Evolutionary conservation across 2,113 vertebrate genomes (phyloP), one percentile per base, ranked within the genome.

Genomic region (Chamaetylas fuelleborni): DNA sequence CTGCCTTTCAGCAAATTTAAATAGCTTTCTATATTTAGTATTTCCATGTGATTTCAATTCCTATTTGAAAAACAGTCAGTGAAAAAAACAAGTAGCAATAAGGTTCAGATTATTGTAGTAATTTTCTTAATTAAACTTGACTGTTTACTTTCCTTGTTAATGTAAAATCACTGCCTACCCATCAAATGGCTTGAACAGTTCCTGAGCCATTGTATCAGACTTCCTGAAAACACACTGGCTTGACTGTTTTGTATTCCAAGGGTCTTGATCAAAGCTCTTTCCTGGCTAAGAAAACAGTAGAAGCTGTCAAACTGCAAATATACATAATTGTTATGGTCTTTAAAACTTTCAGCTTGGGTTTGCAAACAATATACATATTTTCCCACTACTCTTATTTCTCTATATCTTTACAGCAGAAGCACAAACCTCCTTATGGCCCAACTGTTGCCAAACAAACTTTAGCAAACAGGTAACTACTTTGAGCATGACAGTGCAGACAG

Each of bases 231-330:
- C 65, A 81, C 58, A 70, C 89, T 92, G 92, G 61, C 60, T 83
- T 91, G 70, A 62, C 72, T 56, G 50, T 42, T 93, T 90, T 66
- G 70, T 91, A 91, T 95, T 81, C 97, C 98, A 98, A 29, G 89
- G 34, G 22, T 92, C 66, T 53, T 77, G 62, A 92, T 95, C 93
- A 19, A 80, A 90, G 90, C 85, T 82, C 14, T 84, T 95, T 95
- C 78, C 88, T 80, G 96, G 82, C 97, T 98, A 96, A 84, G 89
- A 98, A 93, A 97, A 98, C 28, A 91, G 81, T 66, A 95, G 80
- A 95, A 98, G 91, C 86, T 97, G 58, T 66, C 47, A 95, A 88
- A 94, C 10, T 81, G 70, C 50, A 76, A 53, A 80, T 22, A 74
- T 19, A 70, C 36, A 22, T 53, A 84, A 73, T 51, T 67, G 20